A percentile compares a stretch with the other conserved stretches of the same genome.
Conservation (phyloP, 1,140 invertebrate species). For the Drosophila varians region DNA sequence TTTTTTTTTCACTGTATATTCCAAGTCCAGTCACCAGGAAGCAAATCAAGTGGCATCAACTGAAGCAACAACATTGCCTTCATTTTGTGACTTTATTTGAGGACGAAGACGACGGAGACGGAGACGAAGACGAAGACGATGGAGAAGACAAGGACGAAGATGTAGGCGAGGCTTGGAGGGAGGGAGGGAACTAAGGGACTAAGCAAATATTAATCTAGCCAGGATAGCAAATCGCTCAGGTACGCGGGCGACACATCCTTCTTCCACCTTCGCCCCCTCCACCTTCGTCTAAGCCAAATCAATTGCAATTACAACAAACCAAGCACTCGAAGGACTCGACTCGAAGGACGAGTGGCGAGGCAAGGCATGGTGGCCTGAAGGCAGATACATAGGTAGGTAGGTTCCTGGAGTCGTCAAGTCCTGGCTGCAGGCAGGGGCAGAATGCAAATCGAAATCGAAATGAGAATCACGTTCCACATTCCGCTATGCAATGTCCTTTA, state of each 20-base stretch:
- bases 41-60: constrained; percentile 3
- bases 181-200: not conserved
- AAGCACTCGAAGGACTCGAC: constrained; percentile 14
- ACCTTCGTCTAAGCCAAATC: constrained; percentile 33
- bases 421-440: not conserved
- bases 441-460: constrained; percentile 54
- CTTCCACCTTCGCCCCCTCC: too few species aligned
- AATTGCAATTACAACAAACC: constrained; percentile 57
- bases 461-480: constrained; percentile 47
- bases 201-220: constrained; percentile 50
- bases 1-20: not conserved
- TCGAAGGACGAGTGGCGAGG: too few species aligned
- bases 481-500: constrained; percentile 32
- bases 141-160: too few species aligned
- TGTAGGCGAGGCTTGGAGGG: too few species aligned
- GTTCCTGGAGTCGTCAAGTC: not conserved
- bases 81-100: constrained; percentile 3
- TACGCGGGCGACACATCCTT: constrained; percentile 12
- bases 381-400: too few species aligned
- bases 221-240: constrained; percentile 24
- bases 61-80: not conserved
- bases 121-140: too few species aligned
- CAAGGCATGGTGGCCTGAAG: too few species aligned
- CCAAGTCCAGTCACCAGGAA: not conserved
- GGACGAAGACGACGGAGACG: not conserved